Percentiles rank a stretch among this genome's conserved stretches.
Conservation (phyloP, 92 coral and sea anemone species). For the Phenganax subtilis region DNA sequence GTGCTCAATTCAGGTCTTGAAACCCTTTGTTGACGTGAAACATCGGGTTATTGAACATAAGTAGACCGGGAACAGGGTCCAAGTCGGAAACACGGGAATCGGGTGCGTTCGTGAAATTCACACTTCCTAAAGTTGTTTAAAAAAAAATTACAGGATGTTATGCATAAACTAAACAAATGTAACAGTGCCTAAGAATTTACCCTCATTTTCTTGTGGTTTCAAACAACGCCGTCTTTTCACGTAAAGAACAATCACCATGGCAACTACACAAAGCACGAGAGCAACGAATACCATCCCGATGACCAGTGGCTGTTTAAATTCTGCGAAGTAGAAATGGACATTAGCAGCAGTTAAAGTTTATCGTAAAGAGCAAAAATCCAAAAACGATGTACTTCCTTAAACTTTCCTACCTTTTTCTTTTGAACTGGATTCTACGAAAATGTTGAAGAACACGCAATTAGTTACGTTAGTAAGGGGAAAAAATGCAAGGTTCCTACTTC, state of each 20-base stretch:
- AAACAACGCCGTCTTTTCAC: background rate
- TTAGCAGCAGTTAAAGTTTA: too few species aligned
- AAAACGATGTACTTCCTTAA: too few species aligned
- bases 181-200: background rate
- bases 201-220: background rate
- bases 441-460: background rate
- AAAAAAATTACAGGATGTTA: background rate
- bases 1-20: background rate
- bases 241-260: slow-evolving; percentile 5
- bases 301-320: background rate
- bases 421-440: background rate
- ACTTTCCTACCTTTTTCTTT: background rate
- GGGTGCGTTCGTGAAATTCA: background rate
- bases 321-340: background rate
- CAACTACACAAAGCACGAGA: background rate
- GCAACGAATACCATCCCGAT: background rate
- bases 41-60: slow-evolving; percentile 7
- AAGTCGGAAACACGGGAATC: background rate
- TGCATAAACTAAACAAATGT: too few species aligned
- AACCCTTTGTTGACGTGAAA: background rate
- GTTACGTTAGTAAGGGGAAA: too few species aligned
- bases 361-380: too few species aligned
- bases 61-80: slow-evolving; percentile 5
- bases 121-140: slow-evolving; percentile 7
- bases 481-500: too few species aligned